phyloP scores from a whole-genome alignment of 1,140 invertebrate genomes.

The Cydia amplana region DNA sequence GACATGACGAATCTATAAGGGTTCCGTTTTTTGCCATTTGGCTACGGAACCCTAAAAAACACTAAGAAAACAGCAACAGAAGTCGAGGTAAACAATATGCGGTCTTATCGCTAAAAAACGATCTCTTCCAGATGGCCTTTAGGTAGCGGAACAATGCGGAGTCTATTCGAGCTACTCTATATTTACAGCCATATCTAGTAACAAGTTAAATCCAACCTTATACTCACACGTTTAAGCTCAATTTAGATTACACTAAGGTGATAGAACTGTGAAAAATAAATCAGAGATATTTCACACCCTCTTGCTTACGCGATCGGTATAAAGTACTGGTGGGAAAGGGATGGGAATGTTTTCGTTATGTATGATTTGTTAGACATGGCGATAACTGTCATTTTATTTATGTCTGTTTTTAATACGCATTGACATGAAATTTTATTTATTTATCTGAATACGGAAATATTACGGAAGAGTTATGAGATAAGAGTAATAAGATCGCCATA shows the following conservation, averaged over 20 bases:
- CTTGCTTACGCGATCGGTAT: neutral
- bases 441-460: neutral
- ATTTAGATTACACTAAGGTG: neutral
- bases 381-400: conserved; percentile 4
- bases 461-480: neutral
- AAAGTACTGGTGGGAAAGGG: neutral
- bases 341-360: neutral
- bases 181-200: neutral
- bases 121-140: no score
- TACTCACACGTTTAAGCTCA: neutral
- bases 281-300: neutral
- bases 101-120: no score
- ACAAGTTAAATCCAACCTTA: neutral
- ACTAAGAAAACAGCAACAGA: no score
- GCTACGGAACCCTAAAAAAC: no score
- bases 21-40: no score
- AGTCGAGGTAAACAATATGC: no score
- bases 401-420: neutral
- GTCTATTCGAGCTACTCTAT: neutral
- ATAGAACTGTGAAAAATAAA: neutral
- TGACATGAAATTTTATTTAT: neutral
- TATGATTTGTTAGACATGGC: neutral
- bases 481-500: no score
- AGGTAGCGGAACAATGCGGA: no score
- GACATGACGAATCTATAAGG: no score